Conservation (phyloP, 1,140 invertebrate species). For the Diploscapter pachys region DNA sequence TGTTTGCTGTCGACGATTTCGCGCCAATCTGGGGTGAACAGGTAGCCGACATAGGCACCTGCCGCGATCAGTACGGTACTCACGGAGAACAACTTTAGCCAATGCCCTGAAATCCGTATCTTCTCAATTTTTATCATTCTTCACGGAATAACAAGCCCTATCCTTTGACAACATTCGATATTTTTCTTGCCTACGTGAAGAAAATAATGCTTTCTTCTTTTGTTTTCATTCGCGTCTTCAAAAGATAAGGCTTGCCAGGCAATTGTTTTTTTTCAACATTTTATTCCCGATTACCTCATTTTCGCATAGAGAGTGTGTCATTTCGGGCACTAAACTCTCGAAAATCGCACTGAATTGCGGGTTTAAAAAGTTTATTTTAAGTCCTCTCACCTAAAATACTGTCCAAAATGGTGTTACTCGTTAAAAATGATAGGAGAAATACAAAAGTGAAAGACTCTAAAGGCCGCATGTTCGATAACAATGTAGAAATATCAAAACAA, state of each 20-base stretch:
- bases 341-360: not conserved
- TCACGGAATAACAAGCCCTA: not conserved
- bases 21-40: constrained; percentile 44
- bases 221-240: not conserved
- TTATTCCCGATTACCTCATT: not conserved
- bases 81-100: constrained; percentile 29
- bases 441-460: not conserved
- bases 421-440: not conserved
- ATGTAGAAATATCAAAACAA: not conserved
- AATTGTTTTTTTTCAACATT: not conserved
- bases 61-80: constrained; percentile 31
- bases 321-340: not conserved
- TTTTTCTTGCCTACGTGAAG: no score
- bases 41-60: constrained; percentile 19
- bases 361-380: not conserved
- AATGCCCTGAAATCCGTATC: constrained; percentile 15
- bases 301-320: no score
- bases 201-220: not conserved
- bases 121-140: not conserved
- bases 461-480: not conserved
- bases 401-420: not conserved
- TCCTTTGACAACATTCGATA: no score
- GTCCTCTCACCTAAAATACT: not conserved
- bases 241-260: not conserved
- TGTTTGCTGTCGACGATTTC: constrained; percentile 44